phyloP scores from a whole-genome alignment of 2,113 vertebrate species.

The Paradoxurus hermaphroditus region DNA sequence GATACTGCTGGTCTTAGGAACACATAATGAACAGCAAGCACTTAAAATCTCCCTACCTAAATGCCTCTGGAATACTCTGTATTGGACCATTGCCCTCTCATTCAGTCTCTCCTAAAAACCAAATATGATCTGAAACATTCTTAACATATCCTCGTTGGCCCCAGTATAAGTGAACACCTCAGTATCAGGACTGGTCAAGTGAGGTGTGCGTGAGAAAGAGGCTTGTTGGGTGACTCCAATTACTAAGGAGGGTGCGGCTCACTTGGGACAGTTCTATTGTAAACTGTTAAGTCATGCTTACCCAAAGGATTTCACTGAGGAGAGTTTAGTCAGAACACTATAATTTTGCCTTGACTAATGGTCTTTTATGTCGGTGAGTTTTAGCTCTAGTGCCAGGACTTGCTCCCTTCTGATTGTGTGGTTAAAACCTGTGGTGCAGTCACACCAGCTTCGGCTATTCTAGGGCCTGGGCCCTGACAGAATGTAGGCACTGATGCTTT shows the following conservation, averaged over 20 bases:
- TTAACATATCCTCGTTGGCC: neutral
- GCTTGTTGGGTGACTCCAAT: neutral
- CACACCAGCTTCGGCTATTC: neutral
- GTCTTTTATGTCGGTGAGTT: neutral
- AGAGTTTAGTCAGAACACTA: neutral
- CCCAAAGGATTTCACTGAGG: neutral
- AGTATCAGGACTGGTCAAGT: neutral
- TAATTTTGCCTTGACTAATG: neutral
- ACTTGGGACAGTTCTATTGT: neutral
- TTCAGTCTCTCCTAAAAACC: neutral
- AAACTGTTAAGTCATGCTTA: neutral
- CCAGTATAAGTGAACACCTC: neutral
- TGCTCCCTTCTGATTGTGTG: neutral
- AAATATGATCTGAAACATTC: neutral
- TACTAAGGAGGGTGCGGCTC: neutral
- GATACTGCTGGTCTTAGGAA: neutral
- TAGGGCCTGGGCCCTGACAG: neutral
- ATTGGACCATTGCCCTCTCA: neutral
- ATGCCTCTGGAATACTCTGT: neutral
- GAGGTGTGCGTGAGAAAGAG: neutral
- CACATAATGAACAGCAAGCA: neutral
- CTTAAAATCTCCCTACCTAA: neutral
- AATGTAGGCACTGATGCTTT: neutral
- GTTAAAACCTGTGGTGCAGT: neutral
- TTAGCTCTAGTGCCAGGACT: neutral